These are phyloP conservation scores for Volucella inflata DNA, from an alignment of 2,888 invertebrate genomes.

Conservation along the genomic window DNA sequence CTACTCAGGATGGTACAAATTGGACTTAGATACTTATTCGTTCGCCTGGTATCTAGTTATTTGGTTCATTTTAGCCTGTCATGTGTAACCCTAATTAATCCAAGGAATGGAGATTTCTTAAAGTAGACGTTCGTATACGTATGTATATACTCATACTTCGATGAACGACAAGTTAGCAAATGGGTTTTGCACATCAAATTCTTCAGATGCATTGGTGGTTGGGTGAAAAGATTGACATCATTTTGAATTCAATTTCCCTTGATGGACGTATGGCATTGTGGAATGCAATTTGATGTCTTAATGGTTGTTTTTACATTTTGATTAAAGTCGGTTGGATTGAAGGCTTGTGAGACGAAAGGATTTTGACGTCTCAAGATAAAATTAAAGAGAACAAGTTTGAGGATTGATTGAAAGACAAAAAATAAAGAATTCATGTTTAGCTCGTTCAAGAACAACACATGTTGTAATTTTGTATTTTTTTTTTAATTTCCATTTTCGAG, in stretches of 20 bases:
- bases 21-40: conserved; percentile 34
- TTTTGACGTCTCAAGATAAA: too few species aligned
- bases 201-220: background rate
- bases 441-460: too few species aligned
- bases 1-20: conserved; percentile 26
- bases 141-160: background rate
- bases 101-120: conserved; percentile 23
- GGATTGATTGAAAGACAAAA: too few species aligned
- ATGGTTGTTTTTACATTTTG: conserved; percentile 28
- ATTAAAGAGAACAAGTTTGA: too few species aligned
- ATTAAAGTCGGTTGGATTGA: background rate
- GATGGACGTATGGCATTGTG: conserved; percentile 38
- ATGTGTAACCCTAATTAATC: conserved; percentile 57
- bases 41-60: background rate
- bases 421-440: too few species aligned
- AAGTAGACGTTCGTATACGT: background rate
- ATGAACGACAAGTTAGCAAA: conserved; percentile 20
- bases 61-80: conserved; percentile 22
- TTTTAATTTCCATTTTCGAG: too few species aligned
- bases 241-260: conserved; percentile 51
- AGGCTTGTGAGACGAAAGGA: too few species aligned
- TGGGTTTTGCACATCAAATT: background rate
- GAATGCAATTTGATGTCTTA: conserved; percentile 47
- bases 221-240: conserved; percentile 38
- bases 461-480: too few species aligned